Conservation (phyloP, 2,113 vertebrate species). For the Ranitomeya imitator region DNA sequence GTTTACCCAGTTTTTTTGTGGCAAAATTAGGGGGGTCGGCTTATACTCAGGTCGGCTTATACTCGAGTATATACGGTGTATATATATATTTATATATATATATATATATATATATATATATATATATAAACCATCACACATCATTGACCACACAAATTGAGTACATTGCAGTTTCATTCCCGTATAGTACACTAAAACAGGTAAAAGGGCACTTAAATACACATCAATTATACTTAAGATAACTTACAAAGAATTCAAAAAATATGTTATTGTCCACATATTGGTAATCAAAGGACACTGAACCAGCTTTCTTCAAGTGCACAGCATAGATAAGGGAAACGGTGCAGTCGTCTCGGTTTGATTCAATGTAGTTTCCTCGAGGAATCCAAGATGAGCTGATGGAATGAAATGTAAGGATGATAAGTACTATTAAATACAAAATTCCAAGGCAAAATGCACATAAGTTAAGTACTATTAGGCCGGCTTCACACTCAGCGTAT, state of each 20-base stretch:
- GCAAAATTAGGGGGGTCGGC: no score
- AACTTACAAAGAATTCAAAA: slow-evolving; percentile 97
- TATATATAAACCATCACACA: background rate
- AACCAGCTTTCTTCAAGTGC: slow-evolving; percentile 93
- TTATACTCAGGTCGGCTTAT: no score
- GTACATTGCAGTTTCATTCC: background rate
- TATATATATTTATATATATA: no score
- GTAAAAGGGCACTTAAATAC: background rate
- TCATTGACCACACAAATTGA: background rate
- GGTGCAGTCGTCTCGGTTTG: slow-evolving; percentile 93
- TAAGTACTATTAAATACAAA: background rate
- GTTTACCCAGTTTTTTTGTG: no score
- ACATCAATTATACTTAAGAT: background rate
- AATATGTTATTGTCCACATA: slow-evolving; percentile 95
- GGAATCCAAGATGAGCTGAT: slow-evolving; percentile 87
- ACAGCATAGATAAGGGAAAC: slow-evolving; percentile 96
- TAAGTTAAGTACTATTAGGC: no score
- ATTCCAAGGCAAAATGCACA: no score
- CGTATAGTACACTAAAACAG: background rate
- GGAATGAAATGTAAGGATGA: slow-evolving; percentile 57
- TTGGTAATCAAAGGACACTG: slow-evolving; percentile 93
- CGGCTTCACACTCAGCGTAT: no score
- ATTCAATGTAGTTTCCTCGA: slow-evolving; percentile 91
- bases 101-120: no score
- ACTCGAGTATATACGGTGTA: no score